Evolutionary conservation across 2,797 vertebrate species (phyloP), one percentile per base, ranked within the genome.

Genomic region (Lateolabrax maculatus): DNA sequence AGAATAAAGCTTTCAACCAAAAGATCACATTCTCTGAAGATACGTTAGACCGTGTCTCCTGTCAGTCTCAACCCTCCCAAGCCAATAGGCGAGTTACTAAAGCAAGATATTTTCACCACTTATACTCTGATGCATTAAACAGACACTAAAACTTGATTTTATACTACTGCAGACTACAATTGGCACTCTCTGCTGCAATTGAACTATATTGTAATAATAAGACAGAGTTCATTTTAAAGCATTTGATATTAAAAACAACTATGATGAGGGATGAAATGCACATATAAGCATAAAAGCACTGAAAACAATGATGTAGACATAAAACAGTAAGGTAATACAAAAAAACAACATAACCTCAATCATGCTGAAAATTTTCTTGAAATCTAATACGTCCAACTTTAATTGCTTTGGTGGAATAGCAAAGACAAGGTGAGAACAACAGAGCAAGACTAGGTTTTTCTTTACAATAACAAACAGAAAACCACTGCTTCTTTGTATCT

Each of bases 371-470:
- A 77, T 71, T 69, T 60, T 53, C 70, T 75, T 49, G 27, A 75
- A 78, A 75, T 86, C 65, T 71, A 78, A 62, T 75, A 83, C 77
- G 71, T 86, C 83, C 75, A 79, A 77, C 77, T 89, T 84, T 84
- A 87, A 92, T 83, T 83, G 84, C 80, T 87, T 85, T 75, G 71
- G 72, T 80, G 41, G 89, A 89, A 83, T 65, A 83, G 84, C 51
- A 63, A 3, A 78, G 74, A 84, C 75, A 83, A 90, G 71, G 68
- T 76, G 85, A 79, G 79, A 84, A 86, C 84, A 85, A 84, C 67
- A 49, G 62, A 81, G 75, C 57, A 75, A 80, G 57, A 79, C 27
- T 36, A 34, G 56, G 69, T 74, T 25, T 79, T 85, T 86, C 68
- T 80, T 77, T 57, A 80, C 57, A 87, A 83, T 72, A 81, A 84